Percentiles rank a stretch among this genome's conserved stretches.
phyloP scores from a whole-genome alignment of 2,113 vertebrate species.

The Phalacrocorax pelagicus region DNA sequence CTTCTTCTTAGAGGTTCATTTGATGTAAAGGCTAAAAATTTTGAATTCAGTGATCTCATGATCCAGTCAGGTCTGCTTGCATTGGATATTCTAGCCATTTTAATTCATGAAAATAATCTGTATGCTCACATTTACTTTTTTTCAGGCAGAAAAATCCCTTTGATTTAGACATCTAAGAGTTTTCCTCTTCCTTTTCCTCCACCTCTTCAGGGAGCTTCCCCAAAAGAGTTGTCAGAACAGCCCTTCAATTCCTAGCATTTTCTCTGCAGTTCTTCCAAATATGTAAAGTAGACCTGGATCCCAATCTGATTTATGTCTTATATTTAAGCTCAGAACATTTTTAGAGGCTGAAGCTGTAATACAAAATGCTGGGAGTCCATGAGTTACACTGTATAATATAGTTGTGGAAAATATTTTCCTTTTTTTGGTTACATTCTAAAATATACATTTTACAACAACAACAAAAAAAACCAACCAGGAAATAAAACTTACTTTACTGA shows the following conservation, averaged over 20 bases:
- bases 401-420: background rate
- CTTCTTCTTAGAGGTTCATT: background rate
- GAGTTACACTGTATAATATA: background rate
- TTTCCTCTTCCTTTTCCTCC: background rate
- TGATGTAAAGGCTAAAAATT: background rate
- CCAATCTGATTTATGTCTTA: background rate
- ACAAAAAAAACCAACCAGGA: background rate
- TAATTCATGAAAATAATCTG: background rate
- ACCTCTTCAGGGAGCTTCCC: background rate
- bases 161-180: slow-evolving; percentile 10
- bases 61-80: background rate
- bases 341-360: background rate
- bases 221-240: background rate
- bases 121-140: background rate
- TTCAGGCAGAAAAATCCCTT: background rate
- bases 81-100: background rate
- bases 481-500: background rate
- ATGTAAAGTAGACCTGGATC: background rate
- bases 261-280: slow-evolving; percentile 13
- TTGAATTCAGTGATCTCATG: background rate
- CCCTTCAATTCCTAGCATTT: background rate
- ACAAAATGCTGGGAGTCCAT: background rate
- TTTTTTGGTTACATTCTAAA: background rate
- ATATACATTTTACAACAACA: background rate
- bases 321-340: background rate